Conservation (phyloP, 2,797 vertebrate species). For the Labroides dimidiatus region DNA sequence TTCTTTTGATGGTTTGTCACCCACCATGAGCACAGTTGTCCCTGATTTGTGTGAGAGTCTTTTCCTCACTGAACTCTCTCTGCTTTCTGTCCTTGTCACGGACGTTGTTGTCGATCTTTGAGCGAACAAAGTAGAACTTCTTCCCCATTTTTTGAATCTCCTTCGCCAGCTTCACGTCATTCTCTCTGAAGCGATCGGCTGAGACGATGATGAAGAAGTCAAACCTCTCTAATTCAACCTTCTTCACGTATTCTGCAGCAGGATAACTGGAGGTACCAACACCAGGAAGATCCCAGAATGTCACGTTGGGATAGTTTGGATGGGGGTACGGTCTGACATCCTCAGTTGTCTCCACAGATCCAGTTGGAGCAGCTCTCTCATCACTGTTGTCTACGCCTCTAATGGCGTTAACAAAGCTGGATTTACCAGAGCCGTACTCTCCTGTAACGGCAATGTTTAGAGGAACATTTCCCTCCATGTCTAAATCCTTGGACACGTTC, state of each 20-base stretch:
- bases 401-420: constrained; percentile 67
- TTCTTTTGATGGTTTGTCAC: too few species aligned
- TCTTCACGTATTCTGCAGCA: constrained; percentile 76
- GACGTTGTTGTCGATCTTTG: constrained; percentile 81
- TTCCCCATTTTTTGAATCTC: constrained; percentile 79
- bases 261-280: constrained; percentile 76
- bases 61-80: background rate
- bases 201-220: constrained; percentile 85
- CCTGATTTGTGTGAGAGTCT: constrained; percentile 63
- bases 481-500: constrained; percentile 14
- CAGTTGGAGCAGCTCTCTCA: constrained; percentile 52
- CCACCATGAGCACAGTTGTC: constrained; percentile 59
- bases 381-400: constrained; percentile 38
- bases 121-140: constrained; percentile 83
- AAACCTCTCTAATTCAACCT: constrained; percentile 75
- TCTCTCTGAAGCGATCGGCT: constrained; percentile 73
- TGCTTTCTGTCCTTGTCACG: constrained; percentile 31
- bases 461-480: constrained; percentile 4
- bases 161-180: constrained; percentile 74
- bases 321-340: constrained; percentile 62
- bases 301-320: constrained; percentile 74
- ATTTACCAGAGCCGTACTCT: constrained; percentile 69
- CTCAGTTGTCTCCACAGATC: constrained; percentile 52
- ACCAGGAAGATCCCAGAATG: constrained; percentile 85
- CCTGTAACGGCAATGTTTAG: constrained; percentile 71